Evolutionary conservation across 2,797 vertebrate species (phyloP), one percentile per base, ranked within the genome.

Genomic region (Sebastes wilsoni): DNA sequence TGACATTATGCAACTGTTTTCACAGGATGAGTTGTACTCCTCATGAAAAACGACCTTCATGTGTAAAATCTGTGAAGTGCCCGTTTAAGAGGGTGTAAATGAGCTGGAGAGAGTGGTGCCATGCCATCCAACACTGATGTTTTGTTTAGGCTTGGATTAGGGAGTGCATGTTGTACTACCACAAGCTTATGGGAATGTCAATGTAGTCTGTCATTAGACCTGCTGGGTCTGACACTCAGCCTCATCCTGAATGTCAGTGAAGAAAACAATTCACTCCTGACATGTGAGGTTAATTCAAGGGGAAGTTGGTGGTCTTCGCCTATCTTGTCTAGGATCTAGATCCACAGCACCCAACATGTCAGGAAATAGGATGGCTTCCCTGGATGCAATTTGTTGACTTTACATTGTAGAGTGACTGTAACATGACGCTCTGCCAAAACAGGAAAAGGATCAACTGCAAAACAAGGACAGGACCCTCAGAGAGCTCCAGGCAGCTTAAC

Each of bases 381-480:
- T 42, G 25, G 7, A 64, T 70, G 56, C 30, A 2, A 77, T 27
- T 55, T 9, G 71, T 75, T 79, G 32, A 72, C 34, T 32, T 71
- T 74, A 1, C 36, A 49, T 65, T 36, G 38, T 77, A 42, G 23
- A 49, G 76, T 20, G 2, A 80, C 77, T 86, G 90, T 88, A 91
- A 91, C 72, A 38, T 22, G 80, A 91, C 77, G 70, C 88, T 72
- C 16, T 77, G 38, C 10, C 70, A 72, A 91, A 89, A 88, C 90
- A 90, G 88, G 87, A 89, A 91, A 66, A 5, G 74, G 79, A 86
- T 89, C 60, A 83, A 74, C 77, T 62, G 62, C 23, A 87, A 82
- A 46, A 81, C 75, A 77, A 14, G 36, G 72, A 60, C 55, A 14
- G 61, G 76, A 65, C 72, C 77, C 79, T 78, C 18, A 12, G 66